Conservation (phyloP, 2,888 invertebrate genomes). For the Heliconius ismenius region DNA sequence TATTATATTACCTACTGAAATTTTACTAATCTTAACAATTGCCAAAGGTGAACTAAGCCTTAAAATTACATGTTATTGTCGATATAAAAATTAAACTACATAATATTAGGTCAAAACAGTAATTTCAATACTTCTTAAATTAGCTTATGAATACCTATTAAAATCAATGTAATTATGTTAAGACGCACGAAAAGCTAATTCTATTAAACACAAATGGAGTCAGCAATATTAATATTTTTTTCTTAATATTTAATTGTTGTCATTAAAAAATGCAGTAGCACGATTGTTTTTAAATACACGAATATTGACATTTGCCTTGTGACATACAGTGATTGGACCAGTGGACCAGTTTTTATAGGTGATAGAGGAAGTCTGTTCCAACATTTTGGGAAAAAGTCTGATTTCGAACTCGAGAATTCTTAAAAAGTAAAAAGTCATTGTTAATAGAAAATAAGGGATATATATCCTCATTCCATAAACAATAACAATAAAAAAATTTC, state of each 20-base stretch:
- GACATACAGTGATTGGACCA: not conserved
- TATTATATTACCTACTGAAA: too few relatives aligned
- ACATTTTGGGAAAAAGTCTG: too few relatives aligned
- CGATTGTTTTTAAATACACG: not conserved
- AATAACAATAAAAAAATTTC: too few relatives aligned
- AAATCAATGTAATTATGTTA: not conserved
- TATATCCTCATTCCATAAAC: too few relatives aligned
- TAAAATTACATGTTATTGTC: not conserved
- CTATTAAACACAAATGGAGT: constrained; percentile 1
- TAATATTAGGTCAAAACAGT: too few relatives aligned
- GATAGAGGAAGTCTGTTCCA: too few relatives aligned
- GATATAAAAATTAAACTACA: not conserved
- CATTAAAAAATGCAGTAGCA: constrained; percentile 6
- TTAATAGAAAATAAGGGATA: too few relatives aligned
- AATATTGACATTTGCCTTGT: not conserved
- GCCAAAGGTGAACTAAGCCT: not conserved
- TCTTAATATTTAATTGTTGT: constrained; percentile 2
- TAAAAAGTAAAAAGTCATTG: too few relatives aligned
- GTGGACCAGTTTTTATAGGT: too few relatives aligned
- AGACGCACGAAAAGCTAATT: constrained; percentile 10
- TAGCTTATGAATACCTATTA: not conserved
- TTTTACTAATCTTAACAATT: too few relatives aligned
- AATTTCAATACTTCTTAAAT: not conserved
- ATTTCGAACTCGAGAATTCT: too few relatives aligned
- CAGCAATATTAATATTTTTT: not conserved